Evolutionary conservation across 2,113 vertebrate species (phyloP).

Genomic region (Thamnaconus septentrionalis): DNA sequence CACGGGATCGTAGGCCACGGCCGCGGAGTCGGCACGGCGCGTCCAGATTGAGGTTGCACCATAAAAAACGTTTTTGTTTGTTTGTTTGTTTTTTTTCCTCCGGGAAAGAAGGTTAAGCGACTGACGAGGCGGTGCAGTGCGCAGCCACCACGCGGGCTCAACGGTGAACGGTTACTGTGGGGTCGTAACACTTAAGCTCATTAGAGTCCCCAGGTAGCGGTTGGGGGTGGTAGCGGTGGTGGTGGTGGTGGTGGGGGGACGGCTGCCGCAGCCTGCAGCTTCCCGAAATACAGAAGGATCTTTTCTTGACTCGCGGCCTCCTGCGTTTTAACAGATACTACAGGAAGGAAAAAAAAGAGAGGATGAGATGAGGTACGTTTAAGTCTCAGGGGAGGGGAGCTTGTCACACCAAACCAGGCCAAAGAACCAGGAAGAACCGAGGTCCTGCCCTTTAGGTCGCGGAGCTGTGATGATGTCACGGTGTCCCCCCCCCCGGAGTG

Average conservation of each 20-base stretch:
- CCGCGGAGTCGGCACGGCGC: too few relatives aligned
- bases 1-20: too few relatives aligned
- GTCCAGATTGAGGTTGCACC: too few relatives aligned
- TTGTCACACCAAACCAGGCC: constrained; percentile 56
- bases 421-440: constrained; percentile 58
- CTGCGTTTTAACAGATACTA: constrained; percentile 37
- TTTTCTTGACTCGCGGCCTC: constrained; percentile 37
- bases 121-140: too few relatives aligned
- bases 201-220: constrained; percentile 24
- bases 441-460: constrained; percentile 23
- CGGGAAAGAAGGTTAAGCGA: too few relatives aligned
- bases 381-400: constrained; percentile 53
- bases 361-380: constrained; percentile 46
- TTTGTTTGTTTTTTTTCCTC: too few relatives aligned
- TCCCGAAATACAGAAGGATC: constrained; percentile 31
- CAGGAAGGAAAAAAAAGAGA: constrained; percentile 23
- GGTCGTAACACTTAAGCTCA: constrained; percentile 30
- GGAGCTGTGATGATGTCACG: constrained; percentile 31
- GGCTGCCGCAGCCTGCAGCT: neutral
- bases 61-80: too few relatives aligned
- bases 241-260: too few relatives aligned
- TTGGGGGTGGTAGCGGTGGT: neutral
- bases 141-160: neutral
- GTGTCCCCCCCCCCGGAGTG: neutral
- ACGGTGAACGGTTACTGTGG: constrained; percentile 26